Conservation (phyloP, 2,888 invertebrate species). For the Latrodectus elegans region DNA sequence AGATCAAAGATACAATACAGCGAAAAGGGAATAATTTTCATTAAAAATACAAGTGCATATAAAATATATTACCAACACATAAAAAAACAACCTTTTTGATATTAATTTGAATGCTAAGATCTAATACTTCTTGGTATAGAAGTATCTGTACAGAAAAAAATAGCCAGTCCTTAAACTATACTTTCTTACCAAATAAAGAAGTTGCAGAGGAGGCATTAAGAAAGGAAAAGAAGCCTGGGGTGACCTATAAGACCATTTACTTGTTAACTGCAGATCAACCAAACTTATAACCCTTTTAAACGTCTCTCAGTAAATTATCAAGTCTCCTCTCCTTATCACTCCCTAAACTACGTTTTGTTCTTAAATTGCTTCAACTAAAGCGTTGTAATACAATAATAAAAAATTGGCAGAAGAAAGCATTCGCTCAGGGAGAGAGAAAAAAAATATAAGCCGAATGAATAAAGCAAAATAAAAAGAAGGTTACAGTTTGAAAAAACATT, state of each 20-base stretch:
- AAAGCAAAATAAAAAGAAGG: slow-evolving; percentile 50
- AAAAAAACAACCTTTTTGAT: no score
- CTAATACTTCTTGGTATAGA: no score
- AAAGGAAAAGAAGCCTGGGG: not conserved
- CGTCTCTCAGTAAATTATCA: slow-evolving; percentile 53
- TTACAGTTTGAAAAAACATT: slow-evolving; percentile 69
- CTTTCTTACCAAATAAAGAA: not conserved
- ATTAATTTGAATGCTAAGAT: no score
- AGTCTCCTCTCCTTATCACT: slow-evolving; percentile 31
- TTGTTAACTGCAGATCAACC: slow-evolving; percentile 33
- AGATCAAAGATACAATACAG: no score
- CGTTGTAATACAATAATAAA: slow-evolving; percentile 32
- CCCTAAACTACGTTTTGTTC: slow-evolving; percentile 35
- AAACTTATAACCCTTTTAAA: slow-evolving; percentile 40
- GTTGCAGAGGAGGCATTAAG: not conserved
- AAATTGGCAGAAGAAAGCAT: slow-evolving; percentile 18
- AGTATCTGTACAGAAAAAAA: not conserved
- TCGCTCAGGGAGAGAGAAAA: slow-evolving; percentile 11
- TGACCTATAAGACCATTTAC: slow-evolving; percentile 33
- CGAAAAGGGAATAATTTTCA: no score
- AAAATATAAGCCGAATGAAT: slow-evolving; percentile 25
- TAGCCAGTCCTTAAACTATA: not conserved
- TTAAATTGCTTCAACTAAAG: slow-evolving; percentile 58
- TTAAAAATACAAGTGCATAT: no score
- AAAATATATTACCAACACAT: no score